phyloP scores from a whole-genome alignment of 2,113 vertebrate genomes.

The Trichomycterus rosablanca region DNA sequence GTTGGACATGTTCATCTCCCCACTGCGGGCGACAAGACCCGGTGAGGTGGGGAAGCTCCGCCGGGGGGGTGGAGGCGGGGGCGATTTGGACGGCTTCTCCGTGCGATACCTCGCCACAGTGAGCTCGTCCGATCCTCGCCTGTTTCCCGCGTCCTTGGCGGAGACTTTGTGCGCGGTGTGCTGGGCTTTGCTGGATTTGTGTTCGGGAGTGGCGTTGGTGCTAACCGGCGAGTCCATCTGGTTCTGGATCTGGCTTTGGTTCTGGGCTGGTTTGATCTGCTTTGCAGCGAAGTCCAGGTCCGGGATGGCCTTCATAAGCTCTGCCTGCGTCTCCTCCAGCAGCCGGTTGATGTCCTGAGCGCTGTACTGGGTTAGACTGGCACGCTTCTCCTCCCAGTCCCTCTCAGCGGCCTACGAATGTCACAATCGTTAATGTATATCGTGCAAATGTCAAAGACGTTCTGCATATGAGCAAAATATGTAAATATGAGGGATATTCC shows the following conservation, averaged over 20 bases:
- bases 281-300: slow-evolving; percentile 95
- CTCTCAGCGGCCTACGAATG: slow-evolving; percentile 83
- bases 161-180: slow-evolving; percentile 73
- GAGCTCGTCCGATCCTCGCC: slow-evolving; percentile 90
- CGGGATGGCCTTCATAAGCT: slow-evolving; percentile 97
- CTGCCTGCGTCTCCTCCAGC: slow-evolving; percentile 93
- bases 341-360: slow-evolving; percentile 96
- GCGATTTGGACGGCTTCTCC: slow-evolving; percentile 94
- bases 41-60: slow-evolving; percentile 94
- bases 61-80: slow-evolving; percentile 87
- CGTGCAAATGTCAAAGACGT: no score
- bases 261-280: slow-evolving; percentile 67
- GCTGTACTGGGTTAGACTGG: slow-evolving; percentile 91
- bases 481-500: no score
- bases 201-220: slow-evolving; percentile 70
- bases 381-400: slow-evolving; percentile 97
- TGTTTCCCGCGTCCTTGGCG: slow-evolving; percentile 78
- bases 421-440: no score
- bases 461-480: no score
- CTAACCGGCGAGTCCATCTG: slow-evolving; percentile 47
- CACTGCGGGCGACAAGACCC: slow-evolving; percentile 83
- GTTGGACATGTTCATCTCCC: slow-evolving; percentile 86
- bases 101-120: slow-evolving; percentile 89
- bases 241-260: slow-evolving; percentile 31
- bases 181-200: slow-evolving; percentile 81